A percentile compares a stretch with the other conserved stretches of the same genome.
These are phyloP conservation scores for Masnerella sp. DNA, from an alignment of 2,888 invertebrate genomes.

Conservation along the genomic window DNA sequence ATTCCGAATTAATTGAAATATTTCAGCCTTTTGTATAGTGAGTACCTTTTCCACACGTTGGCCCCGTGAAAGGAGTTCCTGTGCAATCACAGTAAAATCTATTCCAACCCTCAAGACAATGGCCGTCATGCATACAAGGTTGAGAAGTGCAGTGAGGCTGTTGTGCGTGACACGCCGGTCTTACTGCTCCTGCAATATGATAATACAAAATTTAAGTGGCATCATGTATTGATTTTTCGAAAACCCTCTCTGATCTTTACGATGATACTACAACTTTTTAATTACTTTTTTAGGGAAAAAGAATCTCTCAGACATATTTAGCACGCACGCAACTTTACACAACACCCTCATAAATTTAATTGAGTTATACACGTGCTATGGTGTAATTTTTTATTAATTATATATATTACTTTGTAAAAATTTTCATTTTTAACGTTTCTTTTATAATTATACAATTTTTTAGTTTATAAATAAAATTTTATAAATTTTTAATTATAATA, in stretches of 20 bases:
- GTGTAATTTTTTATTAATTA: too few species aligned
- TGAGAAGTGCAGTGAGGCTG: constrained; percentile 89
- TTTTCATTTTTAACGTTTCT: too few species aligned
- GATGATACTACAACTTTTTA: constrained; percentile 37
- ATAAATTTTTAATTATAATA: too few species aligned
- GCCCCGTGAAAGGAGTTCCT: constrained; percentile 91
- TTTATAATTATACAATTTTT: too few species aligned
- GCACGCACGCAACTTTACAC: neutral
- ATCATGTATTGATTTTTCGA: constrained; percentile 40
- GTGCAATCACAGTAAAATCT: constrained; percentile 96
- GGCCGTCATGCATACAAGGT: constrained; percentile 93
- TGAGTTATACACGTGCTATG: too few species aligned
- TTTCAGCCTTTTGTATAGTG: constrained; percentile 27
- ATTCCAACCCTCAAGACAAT: constrained; percentile 97
- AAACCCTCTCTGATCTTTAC: constrained; percentile 28
- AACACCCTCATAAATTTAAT: neutral
- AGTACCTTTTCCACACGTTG: constrained; percentile 92
- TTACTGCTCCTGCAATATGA: constrained; percentile 85
- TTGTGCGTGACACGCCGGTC: constrained; percentile 90
- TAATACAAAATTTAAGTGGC: constrained; percentile 47
- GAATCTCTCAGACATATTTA: neutral
- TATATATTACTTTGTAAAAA: too few species aligned
- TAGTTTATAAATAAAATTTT: too few species aligned
- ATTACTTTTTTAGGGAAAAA: constrained; percentile 18
- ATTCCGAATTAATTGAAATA: constrained; percentile 11